Evolutionary conservation across 2,113 vertebrate species (phyloP), one percentile per base, ranked within the genome.

Genomic region (Microtus richardsoni): DNA sequence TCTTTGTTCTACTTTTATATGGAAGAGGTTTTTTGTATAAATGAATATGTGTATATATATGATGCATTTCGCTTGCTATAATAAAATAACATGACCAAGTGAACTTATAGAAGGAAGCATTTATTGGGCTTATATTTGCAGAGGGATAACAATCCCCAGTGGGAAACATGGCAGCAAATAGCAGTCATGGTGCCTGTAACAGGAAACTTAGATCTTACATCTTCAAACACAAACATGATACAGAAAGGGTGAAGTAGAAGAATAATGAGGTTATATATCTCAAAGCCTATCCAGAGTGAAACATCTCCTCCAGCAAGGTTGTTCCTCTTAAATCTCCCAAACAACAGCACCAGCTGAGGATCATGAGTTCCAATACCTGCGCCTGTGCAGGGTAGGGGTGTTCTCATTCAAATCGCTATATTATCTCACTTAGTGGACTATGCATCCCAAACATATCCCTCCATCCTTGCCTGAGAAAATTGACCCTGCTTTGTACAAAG

Each of bases 301-400:
- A 39, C 6, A 22, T 7, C 14, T 58, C 22, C 19, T 83, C 7
- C 39, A 62, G 24, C 6, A 41, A 83, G 3, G n/a, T 41, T 41
- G 54, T 41, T 5, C 7, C 3, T 60, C 12, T 83, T 64, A 62
- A 83, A 30, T 8, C 13, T 28, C 8, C n/a, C n/a, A 83, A 62
- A 83, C n/a, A 75, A 41, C 24, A 60, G 36, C 11, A 30, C 36
- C 11, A 19, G 17, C 3, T 62, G 24, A 24, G 7, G 7, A 83
- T 17, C 21, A 82, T 60, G n/a, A 41, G 13, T 62, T 41, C n/a
- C 16, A 83, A 10, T 41, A 84, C 10, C n/a, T 62, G 58, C 10
- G 26, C 54, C 7, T 17, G 3, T 1, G 36, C 14, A 1, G 14
- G 14, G 16, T 13, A 1, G 12, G 7, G 11, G 26, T 7, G 26